Conservation (phyloP, 2,888 invertebrate species). For the Sussaba pulchella region DNA sequence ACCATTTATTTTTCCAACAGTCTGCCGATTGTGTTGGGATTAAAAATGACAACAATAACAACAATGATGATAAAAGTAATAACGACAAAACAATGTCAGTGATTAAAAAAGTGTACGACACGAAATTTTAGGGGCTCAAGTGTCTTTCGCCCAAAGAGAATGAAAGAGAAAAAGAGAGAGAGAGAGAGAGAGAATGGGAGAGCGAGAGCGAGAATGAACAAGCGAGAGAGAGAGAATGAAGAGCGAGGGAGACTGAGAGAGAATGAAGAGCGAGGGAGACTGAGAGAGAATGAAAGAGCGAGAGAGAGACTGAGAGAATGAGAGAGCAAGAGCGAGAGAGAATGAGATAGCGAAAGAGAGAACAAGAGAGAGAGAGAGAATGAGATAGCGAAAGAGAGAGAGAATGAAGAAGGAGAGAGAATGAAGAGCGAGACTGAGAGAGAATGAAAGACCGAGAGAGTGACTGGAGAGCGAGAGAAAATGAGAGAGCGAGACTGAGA, state of each 20-base stretch:
- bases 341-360: not conserved
- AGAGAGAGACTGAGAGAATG: no score
- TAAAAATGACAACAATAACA: no score
- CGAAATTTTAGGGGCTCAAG: conserved; percentile 12
- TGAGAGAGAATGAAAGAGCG: not conserved
- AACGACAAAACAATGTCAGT: conserved; percentile 2
- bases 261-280: not conserved
- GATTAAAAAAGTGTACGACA: not conserved
- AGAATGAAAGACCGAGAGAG: not conserved
- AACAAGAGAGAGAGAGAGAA: conserved; percentile 4
- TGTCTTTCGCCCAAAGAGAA: not conserved
- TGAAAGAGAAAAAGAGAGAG: not conserved
- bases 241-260: not conserved
- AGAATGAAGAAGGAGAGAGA: no score
- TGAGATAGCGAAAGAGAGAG: not conserved
- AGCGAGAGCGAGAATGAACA: no score
- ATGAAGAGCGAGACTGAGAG: no score
- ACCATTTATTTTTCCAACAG: no score
- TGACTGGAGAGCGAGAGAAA: not conserved
- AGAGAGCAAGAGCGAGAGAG: not conserved
- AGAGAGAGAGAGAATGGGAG: not conserved
- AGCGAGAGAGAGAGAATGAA: no score
- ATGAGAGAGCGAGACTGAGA: not conserved
- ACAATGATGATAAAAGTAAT: not conserved
- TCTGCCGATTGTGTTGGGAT: no score